phyloP scores from a whole-genome alignment of 2,888 invertebrate species.

The Ernsta delagoae region DNA sequence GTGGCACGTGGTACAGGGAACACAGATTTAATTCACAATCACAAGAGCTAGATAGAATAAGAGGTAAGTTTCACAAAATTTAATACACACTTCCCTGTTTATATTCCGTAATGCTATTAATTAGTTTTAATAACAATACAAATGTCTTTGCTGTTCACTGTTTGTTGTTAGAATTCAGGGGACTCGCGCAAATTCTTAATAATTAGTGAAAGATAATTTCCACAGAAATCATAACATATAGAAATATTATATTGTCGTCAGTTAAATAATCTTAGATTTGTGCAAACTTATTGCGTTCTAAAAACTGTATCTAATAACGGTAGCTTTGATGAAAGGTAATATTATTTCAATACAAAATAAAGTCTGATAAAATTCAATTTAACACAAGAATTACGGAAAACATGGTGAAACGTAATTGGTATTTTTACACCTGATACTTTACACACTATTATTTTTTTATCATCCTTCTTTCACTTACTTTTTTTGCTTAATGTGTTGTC shows the following conservation, averaged over 20 bases:
- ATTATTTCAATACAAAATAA: too few relatives aligned
- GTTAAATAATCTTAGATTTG: too few relatives aligned
- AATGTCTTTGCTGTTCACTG: neutral
- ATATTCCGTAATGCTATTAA: conserved; percentile 10
- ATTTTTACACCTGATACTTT: neutral
- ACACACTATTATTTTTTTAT: neutral
- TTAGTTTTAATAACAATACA: neutral
- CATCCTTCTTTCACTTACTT: neutral
- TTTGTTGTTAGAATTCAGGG: too few relatives aligned
- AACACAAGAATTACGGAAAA: too few relatives aligned
- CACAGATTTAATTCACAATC: conserved; percentile 87
- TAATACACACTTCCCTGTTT: neutral
- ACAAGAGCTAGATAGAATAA: conserved; percentile 84
- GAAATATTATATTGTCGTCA: too few relatives aligned
- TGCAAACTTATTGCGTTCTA: too few relatives aligned
- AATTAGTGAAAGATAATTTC: too few relatives aligned
- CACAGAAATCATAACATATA: too few relatives aligned
- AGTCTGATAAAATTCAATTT: too few relatives aligned
- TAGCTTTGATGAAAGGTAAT: neutral
- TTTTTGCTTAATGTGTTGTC: conserved; percentile 30
- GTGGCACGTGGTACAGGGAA: conserved; percentile 87
- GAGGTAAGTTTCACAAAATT: conserved; percentile 70
- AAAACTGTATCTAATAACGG: too few relatives aligned
- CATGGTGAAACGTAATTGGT: too few relatives aligned
- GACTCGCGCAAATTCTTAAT: too few relatives aligned